phyloP scores from a whole-genome alignment of 2,888 invertebrate species.

The Leptinotarsa haldemani region DNA sequence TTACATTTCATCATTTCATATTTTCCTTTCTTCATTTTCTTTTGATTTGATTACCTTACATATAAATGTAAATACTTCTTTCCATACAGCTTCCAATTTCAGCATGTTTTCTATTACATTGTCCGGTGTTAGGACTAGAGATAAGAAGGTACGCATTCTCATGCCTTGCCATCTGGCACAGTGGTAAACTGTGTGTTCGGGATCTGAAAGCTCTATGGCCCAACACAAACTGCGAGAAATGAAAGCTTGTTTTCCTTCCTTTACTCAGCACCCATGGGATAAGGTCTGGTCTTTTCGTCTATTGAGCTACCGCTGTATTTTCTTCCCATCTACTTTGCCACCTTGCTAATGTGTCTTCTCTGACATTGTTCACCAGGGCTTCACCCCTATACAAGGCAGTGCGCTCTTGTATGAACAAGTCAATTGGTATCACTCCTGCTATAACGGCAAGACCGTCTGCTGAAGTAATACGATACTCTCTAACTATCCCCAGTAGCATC shows the following conservation, averaged over 20 bases:
- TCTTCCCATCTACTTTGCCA: constrained; percentile 23
- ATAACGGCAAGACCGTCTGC: too few relatives aligned
- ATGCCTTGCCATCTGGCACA: constrained; percentile 30
- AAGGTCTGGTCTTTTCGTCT: constrained; percentile 7
- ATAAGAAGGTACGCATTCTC: too few relatives aligned
- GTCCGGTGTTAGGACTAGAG: too few relatives aligned
- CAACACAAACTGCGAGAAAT: neutral
- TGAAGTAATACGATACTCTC: too few relatives aligned
- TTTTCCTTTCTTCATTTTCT: too few relatives aligned
- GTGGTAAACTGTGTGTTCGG: constrained; percentile 30
- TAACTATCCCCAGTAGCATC: too few relatives aligned
- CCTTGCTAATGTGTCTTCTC: constrained; percentile 12
- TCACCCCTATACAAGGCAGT: constrained; percentile 5
- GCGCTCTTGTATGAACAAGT: constrained; percentile 11
- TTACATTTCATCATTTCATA: too few relatives aligned
- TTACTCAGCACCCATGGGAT: neutral
- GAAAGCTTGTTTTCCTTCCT: neutral
- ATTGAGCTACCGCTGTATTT: neutral
- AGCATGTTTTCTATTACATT: too few relatives aligned
- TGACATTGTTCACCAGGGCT: constrained; percentile 8
- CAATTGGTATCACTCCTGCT: neutral
- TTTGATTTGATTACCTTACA: too few relatives aligned
- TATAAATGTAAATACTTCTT: too few relatives aligned
- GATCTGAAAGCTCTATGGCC: neutral
- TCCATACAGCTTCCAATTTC: too few relatives aligned